Evolutionary conservation across 1,140 invertebrate genomes (phyloP), one percentile per base, ranked within the genome.

Genomic region (Rhagoletis pomonella): DNA sequence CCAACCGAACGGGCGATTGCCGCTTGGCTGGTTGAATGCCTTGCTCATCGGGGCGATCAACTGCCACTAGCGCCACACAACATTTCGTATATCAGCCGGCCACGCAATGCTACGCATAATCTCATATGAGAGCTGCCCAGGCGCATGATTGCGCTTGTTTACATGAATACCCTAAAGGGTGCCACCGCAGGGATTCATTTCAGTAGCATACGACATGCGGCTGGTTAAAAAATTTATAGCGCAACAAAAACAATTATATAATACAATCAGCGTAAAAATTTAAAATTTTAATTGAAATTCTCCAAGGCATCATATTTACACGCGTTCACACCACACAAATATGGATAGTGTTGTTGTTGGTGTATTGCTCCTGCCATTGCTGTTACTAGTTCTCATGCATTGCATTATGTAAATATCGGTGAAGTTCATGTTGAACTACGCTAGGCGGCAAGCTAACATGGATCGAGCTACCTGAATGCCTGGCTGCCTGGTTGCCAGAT

Each of bases 271-370:
- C 50, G 50, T 5, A 47, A 73, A 69, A 73, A 73, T 73, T 73
- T 73, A 14, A 47, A 73, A 73, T 73, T 73, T 73, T 73, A 73
- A 73, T 73, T 73, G 67, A 73, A 73, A 73, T 81, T 81, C 73
- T 81, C 73, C n/a, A 81, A 81, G 73, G 73, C 50, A 81, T 81
- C 19, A 55, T 29, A 29, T 29, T 29, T 29, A 29, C 10, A 55
- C 73, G 4, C 73, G 47, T 81, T 81, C 73, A 81, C 73, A 81
- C 73, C 42, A 44, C 42, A 73, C 69, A 73, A 69, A 69, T 69
- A 44, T 44, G 9, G 17, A 14, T 62, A n/a, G 12, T 39, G 47
- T 19, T 50, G 39, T 50, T 77, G 69, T 77, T 77, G 69, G 10
- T 77, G 44, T 77, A 14, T 50, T n/a, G 0, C n/a, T 19, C 73